Evolutionary conservation across 1,140 invertebrate species (phyloP).

Genomic region (Lerema accius): DNA sequence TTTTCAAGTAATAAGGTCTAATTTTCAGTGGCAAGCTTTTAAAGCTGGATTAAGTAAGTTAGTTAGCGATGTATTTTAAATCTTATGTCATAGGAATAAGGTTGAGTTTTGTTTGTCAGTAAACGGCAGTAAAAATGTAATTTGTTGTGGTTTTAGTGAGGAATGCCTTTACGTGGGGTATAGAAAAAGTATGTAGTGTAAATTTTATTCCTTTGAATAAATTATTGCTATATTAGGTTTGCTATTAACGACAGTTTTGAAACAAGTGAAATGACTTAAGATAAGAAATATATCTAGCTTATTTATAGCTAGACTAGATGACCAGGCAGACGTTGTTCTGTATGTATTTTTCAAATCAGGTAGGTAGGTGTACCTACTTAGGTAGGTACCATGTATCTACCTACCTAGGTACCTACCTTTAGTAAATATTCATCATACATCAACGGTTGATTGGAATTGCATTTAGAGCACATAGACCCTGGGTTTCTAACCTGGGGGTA

Average conservation of each 20-base stretch:
- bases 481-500: too few relatives aligned
- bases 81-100: background rate
- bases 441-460: too few relatives aligned
- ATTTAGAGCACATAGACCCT: too few relatives aligned
- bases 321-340: too few relatives aligned
- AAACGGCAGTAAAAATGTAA: conserved; percentile 11
- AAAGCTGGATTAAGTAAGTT: background rate
- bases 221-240: conserved; percentile 10
- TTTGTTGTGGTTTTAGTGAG: conserved; percentile 25
- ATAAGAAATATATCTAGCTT: too few relatives aligned
- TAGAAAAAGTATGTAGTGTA: conserved; percentile 14
- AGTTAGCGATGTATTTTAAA: background rate
- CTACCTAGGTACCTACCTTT: too few relatives aligned
- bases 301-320: too few relatives aligned
- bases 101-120: background rate
- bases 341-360: too few relatives aligned
- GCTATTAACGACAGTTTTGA: background rate
- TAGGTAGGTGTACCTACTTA: too few relatives aligned
- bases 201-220: conserved; percentile 12
- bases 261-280: too few relatives aligned
- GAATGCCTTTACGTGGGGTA: conserved; percentile 9
- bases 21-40: background rate
- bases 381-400: too few relatives aligned
- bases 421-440: too few relatives aligned
- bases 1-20: background rate